These are phyloP conservation scores for Stichopus chloronotus DNA, from an alignment of 35 echinoderm and acorn worm species.

Conservation along the genomic window DNA sequence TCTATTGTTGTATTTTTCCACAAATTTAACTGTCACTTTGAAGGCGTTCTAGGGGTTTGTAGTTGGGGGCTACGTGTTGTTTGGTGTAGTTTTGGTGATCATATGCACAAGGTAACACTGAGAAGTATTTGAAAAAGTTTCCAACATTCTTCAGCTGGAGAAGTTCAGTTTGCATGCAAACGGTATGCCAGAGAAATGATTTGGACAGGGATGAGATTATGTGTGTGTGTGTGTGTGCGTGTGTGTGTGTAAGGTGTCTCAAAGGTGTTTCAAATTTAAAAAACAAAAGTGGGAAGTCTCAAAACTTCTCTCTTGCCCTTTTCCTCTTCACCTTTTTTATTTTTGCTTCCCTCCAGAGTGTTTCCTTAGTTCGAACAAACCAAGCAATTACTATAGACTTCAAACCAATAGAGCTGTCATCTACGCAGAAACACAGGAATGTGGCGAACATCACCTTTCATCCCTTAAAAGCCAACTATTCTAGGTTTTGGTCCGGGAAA, in stretches of 20 bases:
- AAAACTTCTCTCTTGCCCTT: no score
- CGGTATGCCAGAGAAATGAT: no score
- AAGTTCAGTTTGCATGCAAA: no score
- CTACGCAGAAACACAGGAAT: slow-evolving; percentile 79
- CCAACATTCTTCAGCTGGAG: no score
- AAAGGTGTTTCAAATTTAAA: no score
- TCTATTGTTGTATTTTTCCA: neutral
- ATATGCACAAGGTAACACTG: no score
- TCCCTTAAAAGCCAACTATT: slow-evolving; percentile 83
- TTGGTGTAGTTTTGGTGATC: no score
- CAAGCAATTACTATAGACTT: slow-evolving; percentile 92
- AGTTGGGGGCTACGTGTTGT: neutral
- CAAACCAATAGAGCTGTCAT: slow-evolving; percentile 73
- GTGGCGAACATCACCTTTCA: slow-evolving; percentile 93
- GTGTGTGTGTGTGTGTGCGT: no score
- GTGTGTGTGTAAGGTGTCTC: no score
- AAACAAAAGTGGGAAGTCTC: no score
- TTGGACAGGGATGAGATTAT: no score
- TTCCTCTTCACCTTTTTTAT: neutral
- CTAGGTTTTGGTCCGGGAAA: slow-evolving; percentile 92
- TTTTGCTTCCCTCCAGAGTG: slow-evolving; percentile 60
- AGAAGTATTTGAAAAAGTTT: no score
- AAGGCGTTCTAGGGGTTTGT: neutral
- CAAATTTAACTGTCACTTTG: neutral
- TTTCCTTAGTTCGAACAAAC: slow-evolving; percentile 89